Conservation (phyloP, 2,797 vertebrate species). For the Enteromius mattozi region DNA sequence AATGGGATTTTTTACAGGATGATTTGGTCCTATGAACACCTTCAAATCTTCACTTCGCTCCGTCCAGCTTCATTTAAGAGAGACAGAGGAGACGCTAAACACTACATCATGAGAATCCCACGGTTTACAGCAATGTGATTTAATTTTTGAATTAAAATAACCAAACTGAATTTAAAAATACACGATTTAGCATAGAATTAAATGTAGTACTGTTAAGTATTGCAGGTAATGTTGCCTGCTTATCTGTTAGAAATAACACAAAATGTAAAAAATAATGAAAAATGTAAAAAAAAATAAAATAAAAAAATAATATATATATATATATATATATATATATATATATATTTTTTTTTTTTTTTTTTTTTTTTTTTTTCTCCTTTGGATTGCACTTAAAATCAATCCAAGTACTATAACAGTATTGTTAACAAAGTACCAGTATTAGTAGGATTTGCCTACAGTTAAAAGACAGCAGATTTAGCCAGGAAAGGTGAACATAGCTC, state of each 20-base stretch:
- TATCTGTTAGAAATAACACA: neutral
- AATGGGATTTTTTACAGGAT: slow-evolving; percentile 30
- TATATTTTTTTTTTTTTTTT: too few species aligned
- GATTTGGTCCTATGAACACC: slow-evolving; percentile 24
- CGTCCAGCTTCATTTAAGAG: neutral
- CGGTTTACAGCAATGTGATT: neutral
- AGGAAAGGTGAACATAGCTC: neutral
- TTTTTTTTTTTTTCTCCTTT: too few species aligned
- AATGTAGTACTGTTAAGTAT: neutral
- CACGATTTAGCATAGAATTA: neutral
- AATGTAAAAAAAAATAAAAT: too few species aligned
- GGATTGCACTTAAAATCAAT: too few species aligned
- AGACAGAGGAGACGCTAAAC: neutral
- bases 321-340: too few species aligned
- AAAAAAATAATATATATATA: too few species aligned
- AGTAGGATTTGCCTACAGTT: neutral
- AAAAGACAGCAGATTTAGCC: neutral
- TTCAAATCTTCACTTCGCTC: neutral
- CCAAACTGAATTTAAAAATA: neutral
- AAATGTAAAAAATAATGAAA: too few species aligned
- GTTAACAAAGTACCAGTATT: neutral
- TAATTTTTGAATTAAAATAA: slow-evolving; percentile 2
- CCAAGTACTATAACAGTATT: too few species aligned
- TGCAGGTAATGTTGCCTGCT: neutral
- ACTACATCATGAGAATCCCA: slow-evolving; percentile 14